Evolutionary conservation across 1,140 invertebrate genomes (phyloP), one percentile per base, ranked within the genome.

Genomic region (Coenobita brevimanus): DNA sequence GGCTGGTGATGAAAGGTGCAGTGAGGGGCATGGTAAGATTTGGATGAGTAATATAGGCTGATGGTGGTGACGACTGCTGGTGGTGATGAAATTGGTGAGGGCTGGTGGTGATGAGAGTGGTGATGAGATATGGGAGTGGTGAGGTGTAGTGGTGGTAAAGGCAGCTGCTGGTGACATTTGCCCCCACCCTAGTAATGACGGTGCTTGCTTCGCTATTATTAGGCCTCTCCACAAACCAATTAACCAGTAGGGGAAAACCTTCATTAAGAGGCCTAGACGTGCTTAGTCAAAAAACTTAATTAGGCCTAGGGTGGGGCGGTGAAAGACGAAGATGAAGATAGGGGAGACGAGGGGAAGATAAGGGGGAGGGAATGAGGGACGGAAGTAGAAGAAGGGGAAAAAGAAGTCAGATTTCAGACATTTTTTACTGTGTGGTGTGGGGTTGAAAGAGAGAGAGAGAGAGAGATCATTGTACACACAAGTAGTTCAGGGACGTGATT

Each of bases 221-320:
- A 50, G 41, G 27, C 75, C 27, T 78, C 75, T 78, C 38, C 46
- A 46, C 30, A 50, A 78, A 46, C 46, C 75, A 46, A 54, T 78
- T 78, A 78, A 78, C 75, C 46, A 46, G 17, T 27, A 46, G 38
- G 41, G 57, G 69, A 85, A 76, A 79, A 69, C 75, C 62, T 86
- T 86, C 84, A 86, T 86, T 86, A 86, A 79, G 57, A 79, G 84
- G 75, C 75, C 73, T 80, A 79, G 75, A 54, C 60, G 36, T 64
- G 79, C 75, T 86, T 86, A 86, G 84, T 86, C 84, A 80, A 86
- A 86, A n/a, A 86, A 86, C 75, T 86, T 86, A 86, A 86, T 86
- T 86, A 86, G 84, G 84, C 84, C 71, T 80, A 67, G 38, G 84
- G 33, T 36, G 76, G 76, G 76, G 84, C 46, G 84, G 38, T 86